These are phyloP conservation scores for Ianthella basta DNA, from an alignment of 37 sponge, comb jelly and placozoan species.

Conservation along the genomic window DNA sequence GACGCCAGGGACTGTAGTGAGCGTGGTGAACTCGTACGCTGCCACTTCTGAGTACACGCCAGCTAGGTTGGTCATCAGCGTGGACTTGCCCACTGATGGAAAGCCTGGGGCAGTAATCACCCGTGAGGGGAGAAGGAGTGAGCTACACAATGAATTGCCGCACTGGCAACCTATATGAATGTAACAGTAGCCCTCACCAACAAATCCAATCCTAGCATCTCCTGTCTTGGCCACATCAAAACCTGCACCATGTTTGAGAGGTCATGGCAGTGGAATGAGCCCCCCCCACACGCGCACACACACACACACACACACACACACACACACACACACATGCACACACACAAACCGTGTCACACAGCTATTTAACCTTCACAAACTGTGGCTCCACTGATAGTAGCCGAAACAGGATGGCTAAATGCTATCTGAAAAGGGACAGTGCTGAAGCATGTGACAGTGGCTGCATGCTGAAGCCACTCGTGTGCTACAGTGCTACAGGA, in stretches of 20 bases:
- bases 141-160: neutral
- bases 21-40: conserved; percentile 98
- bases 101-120: conserved; percentile 63
- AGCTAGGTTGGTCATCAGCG: conserved; percentile 93
- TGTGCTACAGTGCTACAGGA: too few relatives aligned
- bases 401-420: too few relatives aligned
- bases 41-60: conserved; percentile 99
- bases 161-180: neutral
- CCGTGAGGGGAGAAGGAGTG: neutral
- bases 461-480: too few relatives aligned
- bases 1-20: conserved; percentile 96
- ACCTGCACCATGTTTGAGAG: conserved; percentile 30
- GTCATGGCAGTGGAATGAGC: neutral
- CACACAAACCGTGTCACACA: neutral
- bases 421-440: too few relatives aligned
- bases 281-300: neutral
- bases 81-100: conserved; percentile 98
- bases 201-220: conserved; percentile 98
- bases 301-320: conserved; percentile 24
- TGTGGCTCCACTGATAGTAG: too few relatives aligned
- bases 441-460: too few relatives aligned
- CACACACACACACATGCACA: conserved; percentile 14
- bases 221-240: conserved; percentile 99
- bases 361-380: too few relatives aligned
- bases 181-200: conserved; percentile 59